Evolutionary conservation across 2,113 vertebrate genomes (phyloP), one percentile per base, ranked within the genome.

Genomic region (Chlorodrepanis virens): DNA sequence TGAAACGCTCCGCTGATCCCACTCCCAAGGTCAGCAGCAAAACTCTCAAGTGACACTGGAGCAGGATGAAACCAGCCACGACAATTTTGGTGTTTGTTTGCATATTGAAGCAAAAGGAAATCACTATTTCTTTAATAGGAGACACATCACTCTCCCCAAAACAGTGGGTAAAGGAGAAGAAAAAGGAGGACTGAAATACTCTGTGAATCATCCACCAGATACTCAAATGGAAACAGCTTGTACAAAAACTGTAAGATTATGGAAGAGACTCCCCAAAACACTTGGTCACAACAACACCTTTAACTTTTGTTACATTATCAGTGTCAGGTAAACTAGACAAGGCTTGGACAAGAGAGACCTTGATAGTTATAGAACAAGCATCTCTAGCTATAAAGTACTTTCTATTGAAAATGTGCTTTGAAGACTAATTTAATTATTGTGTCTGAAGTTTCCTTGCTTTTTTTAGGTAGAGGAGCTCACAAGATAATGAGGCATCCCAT

Each of bases 61-160:
- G 12, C 23, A 65, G 29, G 52, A 39, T 63, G 74, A 94, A 87
- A 79, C 6, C 29, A 64, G 60, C 6, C 2, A 1, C 6, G 5
- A 31, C 9, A 47, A 59, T 71, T 85, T 67, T 35, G 28, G 25
- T 70, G 11, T 31, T 74, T 49, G 56, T 57, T 78, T 57, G 40
- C 5, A 44, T 22, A 60, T 8, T 60, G 49, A 91, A 89, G 54
- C 6, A 71, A 91, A 93, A 95, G 24, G 27, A 78, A 94, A 45
- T 40, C 29, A 53, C 6, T 76, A 4, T 14, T 71, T 45, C 63
- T 76, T 86, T 80, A 64, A 52, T 0, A 6, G 42, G 6, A 70
- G 50, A 77, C 9, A 57, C 14, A 40, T 40, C 54, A 61, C 18
- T 52, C 24, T 72, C 20, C 25, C 31, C n/a, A 37, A 33, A 71